A percentile compares a stretch with the other conserved stretches of the same genome.
Evolutionary conservation across 1,140 invertebrate species (phyloP).

Genomic region (Danaus melanippus): DNA sequence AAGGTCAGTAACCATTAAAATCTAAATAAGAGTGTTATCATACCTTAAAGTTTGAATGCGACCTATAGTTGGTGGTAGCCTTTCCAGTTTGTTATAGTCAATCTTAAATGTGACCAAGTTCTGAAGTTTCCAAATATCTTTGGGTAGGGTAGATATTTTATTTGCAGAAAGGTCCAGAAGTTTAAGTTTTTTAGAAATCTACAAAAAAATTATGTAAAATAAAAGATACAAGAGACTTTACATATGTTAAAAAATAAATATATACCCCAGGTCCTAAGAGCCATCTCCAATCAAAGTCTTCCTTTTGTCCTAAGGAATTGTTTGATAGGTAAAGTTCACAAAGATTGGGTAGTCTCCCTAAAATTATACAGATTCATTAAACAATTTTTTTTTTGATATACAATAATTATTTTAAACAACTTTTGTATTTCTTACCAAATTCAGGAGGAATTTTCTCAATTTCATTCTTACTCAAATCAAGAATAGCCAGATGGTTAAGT

Average conservation of each 20-base stretch:
- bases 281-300: constrained; percentile 76
- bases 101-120: constrained; percentile 73
- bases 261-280: constrained; percentile 68
- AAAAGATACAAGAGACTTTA: constrained; percentile 1
- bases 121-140: constrained; percentile 74
- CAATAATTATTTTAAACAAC: not conserved
- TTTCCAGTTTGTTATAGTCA: constrained; percentile 62
- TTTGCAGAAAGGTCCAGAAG: constrained; percentile 78
- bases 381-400: not conserved
- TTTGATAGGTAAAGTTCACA: constrained; percentile 79
- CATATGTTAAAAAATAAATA: constrained; percentile 3
- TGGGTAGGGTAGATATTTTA: constrained; percentile 73
- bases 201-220: constrained; percentile 21
- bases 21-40: constrained; percentile 10
- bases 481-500: constrained; percentile 75
- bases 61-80: constrained; percentile 66
- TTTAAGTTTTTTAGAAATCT: constrained; percentile 69
- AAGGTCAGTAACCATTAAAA: not conserved
- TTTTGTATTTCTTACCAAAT: constrained; percentile 70
- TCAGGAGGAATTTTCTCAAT: constrained; percentile 81
- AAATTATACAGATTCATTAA: constrained; percentile 19
- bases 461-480: constrained; percentile 86
- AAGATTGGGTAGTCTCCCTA: constrained; percentile 73
- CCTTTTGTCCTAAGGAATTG: constrained; percentile 77
- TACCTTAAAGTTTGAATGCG: constrained; percentile 51